These are phyloP conservation scores for Eupithecia subfuscata DNA, from an alignment of 2,888 invertebrate genomes.

Conservation along the genomic window DNA sequence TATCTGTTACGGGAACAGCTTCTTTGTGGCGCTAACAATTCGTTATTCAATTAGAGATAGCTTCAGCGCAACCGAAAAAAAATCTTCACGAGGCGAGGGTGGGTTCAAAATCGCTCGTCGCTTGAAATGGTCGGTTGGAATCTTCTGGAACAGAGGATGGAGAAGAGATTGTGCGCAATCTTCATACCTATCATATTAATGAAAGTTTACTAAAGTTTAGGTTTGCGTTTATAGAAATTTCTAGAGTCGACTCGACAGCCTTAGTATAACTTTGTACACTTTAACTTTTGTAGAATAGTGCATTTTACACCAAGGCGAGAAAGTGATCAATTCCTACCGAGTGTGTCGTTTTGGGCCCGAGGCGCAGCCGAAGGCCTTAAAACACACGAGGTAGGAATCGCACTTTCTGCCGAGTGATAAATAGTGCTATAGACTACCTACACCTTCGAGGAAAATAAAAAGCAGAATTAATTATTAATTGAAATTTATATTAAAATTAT, in stretches of 20 bases:
- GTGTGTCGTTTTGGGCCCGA: too few relatives aligned
- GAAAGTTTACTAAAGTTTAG: background rate
- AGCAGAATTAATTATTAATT: too few relatives aligned
- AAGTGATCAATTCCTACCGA: too few relatives aligned
- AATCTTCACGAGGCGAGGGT: background rate
- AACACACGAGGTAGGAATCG: too few relatives aligned
- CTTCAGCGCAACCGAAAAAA: background rate
- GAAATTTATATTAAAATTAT: too few relatives aligned
- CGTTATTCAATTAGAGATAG: background rate
- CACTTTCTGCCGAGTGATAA: too few relatives aligned
- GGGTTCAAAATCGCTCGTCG: background rate
- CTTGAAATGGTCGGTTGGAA: background rate
- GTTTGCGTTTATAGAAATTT: background rate
- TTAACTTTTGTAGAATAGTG: too few relatives aligned
- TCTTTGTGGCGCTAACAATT: background rate
- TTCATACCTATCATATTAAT: background rate
- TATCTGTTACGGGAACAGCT: background rate
- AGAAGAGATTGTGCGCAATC: background rate
- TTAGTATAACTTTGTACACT: background rate
- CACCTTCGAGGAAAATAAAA: too few relatives aligned
- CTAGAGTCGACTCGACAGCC: background rate
- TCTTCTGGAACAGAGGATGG: background rate
- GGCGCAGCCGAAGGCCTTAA: too few relatives aligned
- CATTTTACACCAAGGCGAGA: too few relatives aligned
- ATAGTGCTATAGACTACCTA: too few relatives aligned